Base-by-base conservation (phyloP, 2,888 invertebrate genomes). In the Tetragonula carbonaria region DNA sequence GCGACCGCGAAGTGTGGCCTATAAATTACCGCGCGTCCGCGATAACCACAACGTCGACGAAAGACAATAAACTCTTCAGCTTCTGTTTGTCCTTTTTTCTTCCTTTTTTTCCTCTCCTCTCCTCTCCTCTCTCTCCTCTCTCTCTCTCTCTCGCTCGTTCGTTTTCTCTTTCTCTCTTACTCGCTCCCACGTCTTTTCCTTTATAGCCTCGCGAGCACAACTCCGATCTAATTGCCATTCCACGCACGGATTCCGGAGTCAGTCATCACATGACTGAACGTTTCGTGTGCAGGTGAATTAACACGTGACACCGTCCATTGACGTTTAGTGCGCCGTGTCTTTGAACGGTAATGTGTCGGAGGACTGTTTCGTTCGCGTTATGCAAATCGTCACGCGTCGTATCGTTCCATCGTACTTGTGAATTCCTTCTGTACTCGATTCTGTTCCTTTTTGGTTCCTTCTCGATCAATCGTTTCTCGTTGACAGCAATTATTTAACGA, bases 1-100 rank as follows among this genome's bases (percentile, higher is more conserved):
- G 86, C 65, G 82, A 77, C 80, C 86, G 51, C 68, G 53, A 77
- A 86, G 81, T 82, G 75, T 86, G 80, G 82, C 86, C 86, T 86
- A 89, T 89, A 88, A 89, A 89, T 89, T 89, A 86, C 82, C 80
- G 72, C 63, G 57, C 57, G 81, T 63, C 83, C 78, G 76, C 81
- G 89, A 88, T 83, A 83, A 82, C 82, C 79, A 80, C 86, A 38
- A 67, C 71, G 74, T 62, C 55, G 51, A 65, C 76, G 67, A 84
- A 73, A 77, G 77, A 84, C 74, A 80, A 80, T 77, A 84, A 77
- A 85, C 76, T 76, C 45, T 1, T 45, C 65, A 21, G 18, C 63
- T 74, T 70, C 67, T 74, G 81, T 65, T 74, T 18, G 13, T 28
- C 14, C n/a, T 33, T 11, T n/a, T 62, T 13, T 4, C 14, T n/a